Conservation (phyloP, 2,113 vertebrate species). For the Hyla sarda region DNA sequence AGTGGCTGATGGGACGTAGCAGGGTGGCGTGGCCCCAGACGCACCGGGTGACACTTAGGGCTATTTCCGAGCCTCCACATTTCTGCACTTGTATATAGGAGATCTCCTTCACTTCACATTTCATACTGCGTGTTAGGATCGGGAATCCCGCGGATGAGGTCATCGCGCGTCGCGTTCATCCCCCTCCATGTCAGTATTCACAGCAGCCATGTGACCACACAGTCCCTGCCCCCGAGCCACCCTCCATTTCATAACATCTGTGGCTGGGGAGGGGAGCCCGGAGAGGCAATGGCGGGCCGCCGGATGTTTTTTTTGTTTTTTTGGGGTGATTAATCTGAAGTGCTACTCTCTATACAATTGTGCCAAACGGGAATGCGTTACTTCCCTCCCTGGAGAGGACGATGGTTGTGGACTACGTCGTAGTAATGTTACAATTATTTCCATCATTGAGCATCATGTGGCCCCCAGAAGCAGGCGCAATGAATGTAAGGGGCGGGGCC, state of each 20-base stretch:
- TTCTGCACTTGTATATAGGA: constrained; percentile 43
- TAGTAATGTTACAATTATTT: not conserved
- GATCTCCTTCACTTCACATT: constrained; percentile 40
- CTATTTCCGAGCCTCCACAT: not conserved
- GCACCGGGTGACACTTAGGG: too few relatives aligned
- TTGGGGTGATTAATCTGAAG: not conserved
- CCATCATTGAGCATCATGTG: too few relatives aligned
- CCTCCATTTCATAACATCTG: not conserved
- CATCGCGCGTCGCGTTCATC: too few relatives aligned
- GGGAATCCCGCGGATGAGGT: not conserved
- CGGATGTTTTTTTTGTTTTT: too few relatives aligned
- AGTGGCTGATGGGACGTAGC: not conserved
- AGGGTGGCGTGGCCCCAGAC: not conserved
- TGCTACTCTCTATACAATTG: constrained; percentile 19
- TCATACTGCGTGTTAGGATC: constrained; percentile 40
- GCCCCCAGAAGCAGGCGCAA: too few relatives aligned
- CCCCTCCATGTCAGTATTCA: constrained; percentile 22
- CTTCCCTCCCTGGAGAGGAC: not conserved
- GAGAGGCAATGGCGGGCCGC: not conserved
- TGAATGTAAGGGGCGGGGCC: not conserved
- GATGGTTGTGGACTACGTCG: not conserved
- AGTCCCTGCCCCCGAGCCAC: too few relatives aligned
- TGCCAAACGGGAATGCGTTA: not conserved
- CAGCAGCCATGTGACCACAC: too few relatives aligned
- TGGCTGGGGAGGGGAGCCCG: not conserved